Evolutionary conservation across 2,797 vertebrate genomes (phyloP).

Genomic region (Morelia viridis): DNA sequence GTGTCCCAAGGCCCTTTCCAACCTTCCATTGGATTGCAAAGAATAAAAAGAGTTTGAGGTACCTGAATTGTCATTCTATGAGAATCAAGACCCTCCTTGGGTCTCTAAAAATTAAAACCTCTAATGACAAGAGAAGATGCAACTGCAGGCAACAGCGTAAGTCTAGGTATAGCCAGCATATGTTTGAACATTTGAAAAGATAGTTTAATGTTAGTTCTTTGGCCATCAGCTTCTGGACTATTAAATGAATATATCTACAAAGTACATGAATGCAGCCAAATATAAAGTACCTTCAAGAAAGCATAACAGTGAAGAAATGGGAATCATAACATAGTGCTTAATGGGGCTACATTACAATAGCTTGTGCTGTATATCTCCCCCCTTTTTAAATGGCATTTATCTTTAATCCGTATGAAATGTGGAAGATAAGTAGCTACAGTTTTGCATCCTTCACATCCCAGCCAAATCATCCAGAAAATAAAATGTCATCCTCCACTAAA

Average conservation of each 20-base stretch:
- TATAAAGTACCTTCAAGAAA: not conserved
- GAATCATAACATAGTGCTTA: not conserved
- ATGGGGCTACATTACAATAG: not conserved
- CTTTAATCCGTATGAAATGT: not conserved
- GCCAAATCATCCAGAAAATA: not conserved
- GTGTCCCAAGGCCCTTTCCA: no score
- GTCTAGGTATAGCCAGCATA: no score
- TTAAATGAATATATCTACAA: not conserved
- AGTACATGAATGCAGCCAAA: not conserved
- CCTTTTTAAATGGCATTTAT: not conserved
- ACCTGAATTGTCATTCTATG: not conserved
- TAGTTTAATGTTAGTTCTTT: not conserved
- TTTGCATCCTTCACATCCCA: not conserved
- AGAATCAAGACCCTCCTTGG: not conserved
- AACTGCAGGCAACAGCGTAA: not conserved
- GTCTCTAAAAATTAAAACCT: not conserved
- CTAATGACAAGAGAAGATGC: not conserved
- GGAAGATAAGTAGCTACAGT: not conserved
- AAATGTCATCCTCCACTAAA: not conserved
- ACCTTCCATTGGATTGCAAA: no score
- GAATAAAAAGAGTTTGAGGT: not conserved
- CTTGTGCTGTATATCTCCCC: not conserved
- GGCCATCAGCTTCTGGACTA: not conserved
- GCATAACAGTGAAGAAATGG: not conserved
- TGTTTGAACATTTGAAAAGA: not conserved